Evolutionary conservation across 2,113 vertebrate genomes (phyloP).

Genomic region (Pollimyrus isidori): DNA sequence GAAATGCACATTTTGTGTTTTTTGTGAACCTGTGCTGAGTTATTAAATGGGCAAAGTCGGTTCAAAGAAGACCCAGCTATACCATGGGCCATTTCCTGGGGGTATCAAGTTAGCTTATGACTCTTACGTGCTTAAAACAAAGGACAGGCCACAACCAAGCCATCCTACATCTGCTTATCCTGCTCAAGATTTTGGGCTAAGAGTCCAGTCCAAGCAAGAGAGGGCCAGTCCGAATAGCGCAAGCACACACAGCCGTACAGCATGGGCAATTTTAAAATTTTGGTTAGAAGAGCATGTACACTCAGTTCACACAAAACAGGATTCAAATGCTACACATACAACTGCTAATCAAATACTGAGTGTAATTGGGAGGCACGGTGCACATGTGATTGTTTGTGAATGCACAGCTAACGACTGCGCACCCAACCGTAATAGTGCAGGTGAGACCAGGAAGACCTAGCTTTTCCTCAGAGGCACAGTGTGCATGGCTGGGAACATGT

Average conservation of each 20-base stretch:
- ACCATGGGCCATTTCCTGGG: not conserved
- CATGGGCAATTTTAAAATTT: not conserved
- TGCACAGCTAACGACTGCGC: not conserved
- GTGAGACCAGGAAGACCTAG: not conserved
- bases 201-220: not conserved
- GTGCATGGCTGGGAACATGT: not conserved
- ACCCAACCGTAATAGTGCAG: not conserved
- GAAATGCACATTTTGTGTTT: not conserved
- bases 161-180: not conserved
- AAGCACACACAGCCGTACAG: not conserved
- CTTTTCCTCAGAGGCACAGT: not conserved
- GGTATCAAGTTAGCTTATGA: not conserved
- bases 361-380: not conserved
- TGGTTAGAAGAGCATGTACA: not conserved
- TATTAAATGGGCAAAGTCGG: not conserved
- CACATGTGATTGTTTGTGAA: not conserved
- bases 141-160: not conserved
- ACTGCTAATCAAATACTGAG: not conserved
- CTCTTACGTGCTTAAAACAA: not conserved
- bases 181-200: not conserved
- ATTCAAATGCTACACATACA: not conserved
- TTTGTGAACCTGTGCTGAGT: not conserved
- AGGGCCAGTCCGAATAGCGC: not conserved
- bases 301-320: no score
- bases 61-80: not conserved